Conservation (phyloP, 2,113 vertebrate species). For the Lamprologus ornatipinnis region DNA sequence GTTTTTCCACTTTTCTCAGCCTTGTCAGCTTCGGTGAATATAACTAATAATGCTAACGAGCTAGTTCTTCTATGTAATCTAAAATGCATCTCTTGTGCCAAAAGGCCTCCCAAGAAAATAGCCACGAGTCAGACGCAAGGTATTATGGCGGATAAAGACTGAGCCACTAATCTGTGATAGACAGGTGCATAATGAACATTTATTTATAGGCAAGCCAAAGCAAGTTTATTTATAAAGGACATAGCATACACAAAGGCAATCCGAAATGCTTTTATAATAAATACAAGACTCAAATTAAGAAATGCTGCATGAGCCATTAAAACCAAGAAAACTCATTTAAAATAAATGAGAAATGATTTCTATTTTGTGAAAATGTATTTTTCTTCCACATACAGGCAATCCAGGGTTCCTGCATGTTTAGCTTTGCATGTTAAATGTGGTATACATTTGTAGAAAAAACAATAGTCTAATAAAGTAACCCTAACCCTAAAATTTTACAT, state of each 20-base stretch:
- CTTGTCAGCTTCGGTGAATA: not conserved
- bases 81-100: not conserved
- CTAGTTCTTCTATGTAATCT: not conserved
- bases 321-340: not conserved
- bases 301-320: not conserved
- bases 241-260: not conserved
- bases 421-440: not conserved
- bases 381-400: not conserved
- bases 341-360: not conserved
- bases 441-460: not conserved
- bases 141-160: not conserved
- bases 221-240: slow-evolving; percentile 18
- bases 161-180: not conserved
- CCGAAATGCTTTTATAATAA: not conserved
- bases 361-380: not conserved
- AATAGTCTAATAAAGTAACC: not conserved
- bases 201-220: slow-evolving; percentile 14
- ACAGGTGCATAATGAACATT: slow-evolving; percentile 17
- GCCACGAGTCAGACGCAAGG: not conserved
- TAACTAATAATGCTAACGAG: not conserved
- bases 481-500: rapidly evolving
- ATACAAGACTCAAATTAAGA: not conserved
- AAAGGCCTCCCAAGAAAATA: not conserved
- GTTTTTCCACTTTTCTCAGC: not conserved
- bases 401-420: not conserved